phyloP scores from a whole-genome alignment of 2,797 vertebrate species.

The Helostoma temminkii region DNA sequence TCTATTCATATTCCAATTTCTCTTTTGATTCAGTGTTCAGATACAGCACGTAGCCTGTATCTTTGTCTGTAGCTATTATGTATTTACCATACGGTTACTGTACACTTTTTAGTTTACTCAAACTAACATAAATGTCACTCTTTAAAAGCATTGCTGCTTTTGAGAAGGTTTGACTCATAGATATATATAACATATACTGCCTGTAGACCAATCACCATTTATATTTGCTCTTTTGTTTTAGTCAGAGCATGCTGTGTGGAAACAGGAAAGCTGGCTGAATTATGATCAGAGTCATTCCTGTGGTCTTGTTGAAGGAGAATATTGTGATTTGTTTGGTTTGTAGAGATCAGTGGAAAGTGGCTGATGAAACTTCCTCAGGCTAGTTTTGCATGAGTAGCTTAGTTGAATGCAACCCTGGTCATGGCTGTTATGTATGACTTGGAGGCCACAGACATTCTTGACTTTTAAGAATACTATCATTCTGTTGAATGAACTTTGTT shows the following conservation, averaged over 20 bases:
- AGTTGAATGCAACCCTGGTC: conserved; percentile 2
- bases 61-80: not conserved
- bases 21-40: not conserved
- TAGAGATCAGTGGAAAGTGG: conserved; percentile 40
- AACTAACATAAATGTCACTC: not conserved
- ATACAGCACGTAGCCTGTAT: not conserved
- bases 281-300: conserved; percentile 53
- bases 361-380: conserved; percentile 42
- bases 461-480: not conserved
- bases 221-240: conserved; percentile 16
- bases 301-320: conserved; percentile 51
- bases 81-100: not conserved
- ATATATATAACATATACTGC: not conserved
- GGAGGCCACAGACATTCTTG: not conserved
- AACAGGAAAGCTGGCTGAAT: conserved; percentile 25
- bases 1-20: conserved; percentile 4
- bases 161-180: not conserved
- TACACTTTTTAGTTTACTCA: not conserved
- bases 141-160: conserved; percentile 2
- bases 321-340: conserved; percentile 52
- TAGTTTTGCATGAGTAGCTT: conserved; percentile 19
- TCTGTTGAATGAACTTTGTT: not conserved
- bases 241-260: conserved; percentile 1
- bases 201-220: not conserved
- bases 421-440: conserved; percentile 7